Evolutionary conservation across 2,797 vertebrate genomes (phyloP).

Genomic region (Sylvilagus floridanus): DNA sequence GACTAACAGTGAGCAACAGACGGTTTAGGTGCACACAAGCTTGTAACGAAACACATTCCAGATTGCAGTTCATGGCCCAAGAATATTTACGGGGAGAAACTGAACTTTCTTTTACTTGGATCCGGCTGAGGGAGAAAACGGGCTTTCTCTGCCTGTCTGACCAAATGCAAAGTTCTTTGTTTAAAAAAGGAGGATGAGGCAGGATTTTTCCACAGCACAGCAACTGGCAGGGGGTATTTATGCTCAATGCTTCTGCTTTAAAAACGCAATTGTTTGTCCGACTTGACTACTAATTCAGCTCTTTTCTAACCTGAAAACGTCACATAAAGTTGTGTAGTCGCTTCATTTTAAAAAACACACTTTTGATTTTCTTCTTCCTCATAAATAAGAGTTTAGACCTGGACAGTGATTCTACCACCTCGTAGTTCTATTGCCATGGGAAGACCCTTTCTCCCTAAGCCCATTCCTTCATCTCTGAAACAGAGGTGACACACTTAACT

Average conservation of each 20-base stretch:
- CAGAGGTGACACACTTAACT: not conserved
- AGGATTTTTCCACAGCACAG: not conserved
- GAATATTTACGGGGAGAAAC: slow-evolving; percentile 17
- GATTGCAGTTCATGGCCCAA: slow-evolving; percentile 2
- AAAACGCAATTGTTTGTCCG: not conserved
- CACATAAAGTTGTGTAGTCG: not conserved
- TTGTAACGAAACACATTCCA: slow-evolving; percentile 37
- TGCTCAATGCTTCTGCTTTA: not conserved
- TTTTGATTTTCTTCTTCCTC: slow-evolving; percentile 5
- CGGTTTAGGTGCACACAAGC: not conserved
- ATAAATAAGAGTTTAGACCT: not conserved
- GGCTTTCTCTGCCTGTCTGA: slow-evolving; percentile 2
- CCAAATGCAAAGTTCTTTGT: slow-evolving; percentile 11
- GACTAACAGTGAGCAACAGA: not conserved
- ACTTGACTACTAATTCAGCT: not conserved
- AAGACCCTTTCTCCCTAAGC: not conserved
- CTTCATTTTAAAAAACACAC: slow-evolving; percentile 34
- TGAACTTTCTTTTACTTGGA: slow-evolving; percentile 9
- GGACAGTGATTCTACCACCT: not conserved
- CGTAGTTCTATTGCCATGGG: not conserved
- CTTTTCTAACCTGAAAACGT: slow-evolving; percentile 20
- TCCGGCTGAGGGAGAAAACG: not conserved
- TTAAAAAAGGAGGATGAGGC: not conserved
- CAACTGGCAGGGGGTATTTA: not conserved
- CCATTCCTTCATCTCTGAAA: slow-evolving; percentile 26